Base-by-base conservation (phyloP, 2,113 vertebrate genomes). In the rabbit (Oryctolagus cuniculus) region DNA sequence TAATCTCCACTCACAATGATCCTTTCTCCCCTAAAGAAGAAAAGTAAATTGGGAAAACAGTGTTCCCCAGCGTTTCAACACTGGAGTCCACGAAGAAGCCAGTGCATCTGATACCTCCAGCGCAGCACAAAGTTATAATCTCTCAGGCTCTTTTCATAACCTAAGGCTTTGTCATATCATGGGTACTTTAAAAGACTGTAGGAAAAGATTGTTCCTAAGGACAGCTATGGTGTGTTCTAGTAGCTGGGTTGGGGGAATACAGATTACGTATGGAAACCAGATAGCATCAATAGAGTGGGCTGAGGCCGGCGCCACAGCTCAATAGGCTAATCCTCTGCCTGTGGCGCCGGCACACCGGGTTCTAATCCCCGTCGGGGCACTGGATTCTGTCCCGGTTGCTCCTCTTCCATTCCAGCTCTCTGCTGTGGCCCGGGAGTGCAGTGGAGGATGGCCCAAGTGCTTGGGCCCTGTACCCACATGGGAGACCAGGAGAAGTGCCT, bases 241-340 rank as follows among this genome's bases (percentile, higher is more conserved):
- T 66, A 58, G 11, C 67, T 74, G 82, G 67, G 38, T 69, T 83
- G 74, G 49, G 89, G 69, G 17, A 91, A 75, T 75, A 74, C 64
- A 64, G 22, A 61, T 79, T 91, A 44, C 73, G 73, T 69, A 81
- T 84, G 36, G 44, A 80, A 94, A 94, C 55, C 55, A 81, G 21
- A 36, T 72, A 36, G 44, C 80, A 19, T 64, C 31, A 63, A 51
- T 36, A 31, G 29, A 38, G 38, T 38, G 51, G 25, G 58, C 21
- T n/a, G 6, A 58, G 38, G n/a, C n/a, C n/a, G n/a, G n/a, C n/a
- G n/a, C n/a, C n/a, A n/a, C n/a, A n/a, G n/a, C n/a, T n/a, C n/a
- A n/a, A n/a, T n/a, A n/a, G n/a, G n/a, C n/a, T n/a, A n/a, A n/a
- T n/a, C n/a, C n/a, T n/a, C n/a, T n/a, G n/a, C n/a, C n/a, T n/a